Conservation (phyloP, 2,888 invertebrate species). For the Zhuqinia jingwanae region DNA sequence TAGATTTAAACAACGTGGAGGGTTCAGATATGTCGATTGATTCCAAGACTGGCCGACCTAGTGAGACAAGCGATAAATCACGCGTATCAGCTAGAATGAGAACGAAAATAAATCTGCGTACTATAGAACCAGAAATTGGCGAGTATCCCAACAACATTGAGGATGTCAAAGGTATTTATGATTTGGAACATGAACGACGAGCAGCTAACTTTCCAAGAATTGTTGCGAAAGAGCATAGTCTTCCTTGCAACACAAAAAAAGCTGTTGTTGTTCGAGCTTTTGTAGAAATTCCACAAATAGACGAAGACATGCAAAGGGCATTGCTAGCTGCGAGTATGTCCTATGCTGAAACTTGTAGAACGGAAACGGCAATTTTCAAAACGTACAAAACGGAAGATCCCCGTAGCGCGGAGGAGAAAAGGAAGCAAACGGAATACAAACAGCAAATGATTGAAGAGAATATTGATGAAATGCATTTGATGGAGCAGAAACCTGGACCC, state of each 20-base stretch:
- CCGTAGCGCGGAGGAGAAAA: slow-evolving; percentile 70
- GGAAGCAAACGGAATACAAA: slow-evolving; percentile 61
- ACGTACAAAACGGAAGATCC: slow-evolving; percentile 71
- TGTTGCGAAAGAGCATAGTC: slow-evolving; percentile 45
- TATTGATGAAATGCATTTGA: slow-evolving; percentile 74
- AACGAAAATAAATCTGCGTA: slow-evolving; percentile 11
- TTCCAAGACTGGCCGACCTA: neutral
- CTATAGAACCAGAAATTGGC: slow-evolving; percentile 49
- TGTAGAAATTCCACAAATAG: slow-evolving; percentile 74
- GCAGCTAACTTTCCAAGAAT: neutral
- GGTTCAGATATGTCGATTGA: neutral
- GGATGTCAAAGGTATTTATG: slow-evolving; percentile 72
- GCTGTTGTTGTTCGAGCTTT: slow-evolving; percentile 74
- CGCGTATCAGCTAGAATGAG: neutral
- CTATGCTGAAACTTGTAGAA: slow-evolving; percentile 69
- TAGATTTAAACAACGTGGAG: no score
- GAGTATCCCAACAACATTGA: slow-evolving; percentile 70
- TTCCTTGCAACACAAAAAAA: slow-evolving; percentile 57
- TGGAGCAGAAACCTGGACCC: slow-evolving; percentile 75
- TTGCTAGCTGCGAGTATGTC: slow-evolving; percentile 71
- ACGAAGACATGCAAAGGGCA: slow-evolving; percentile 70
- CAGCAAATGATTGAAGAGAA: slow-evolving; percentile 75
- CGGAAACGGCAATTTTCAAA: slow-evolving; percentile 65
- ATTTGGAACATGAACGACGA: slow-evolving; percentile 42
- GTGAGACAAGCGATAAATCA: neutral